A percentile compares a stretch with the other conserved stretches of the same genome.
Conservation (phyloP, 2,888 invertebrate species). For the Zelleria hepariella region DNA sequence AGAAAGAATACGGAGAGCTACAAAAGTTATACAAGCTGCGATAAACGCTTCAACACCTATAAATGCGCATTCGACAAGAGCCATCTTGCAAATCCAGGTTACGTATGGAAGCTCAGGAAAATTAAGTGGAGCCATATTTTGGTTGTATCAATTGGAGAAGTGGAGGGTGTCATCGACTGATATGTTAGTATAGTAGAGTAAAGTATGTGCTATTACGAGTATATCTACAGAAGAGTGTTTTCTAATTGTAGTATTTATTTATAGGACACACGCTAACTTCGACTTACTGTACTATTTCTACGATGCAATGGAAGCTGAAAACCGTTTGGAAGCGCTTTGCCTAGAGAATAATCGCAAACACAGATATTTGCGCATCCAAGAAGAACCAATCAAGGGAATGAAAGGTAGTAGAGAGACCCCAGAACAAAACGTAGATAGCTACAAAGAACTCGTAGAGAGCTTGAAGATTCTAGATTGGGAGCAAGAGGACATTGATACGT, state of each 20-base stretch:
- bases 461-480: conserved; percentile 79
- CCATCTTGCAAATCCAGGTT: conserved; percentile 83
- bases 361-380: conserved; percentile 79
- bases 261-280: conserved; percentile 88
- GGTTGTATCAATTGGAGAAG: conserved; percentile 89
- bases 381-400: conserved; percentile 67
- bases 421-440: conserved; percentile 75
- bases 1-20: conserved; percentile 76
- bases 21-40: conserved; percentile 81
- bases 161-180: conserved; percentile 86
- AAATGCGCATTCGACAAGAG: conserved; percentile 89
- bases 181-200: conserved; percentile 63
- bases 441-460: conserved; percentile 74
- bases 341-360: conserved; percentile 80
- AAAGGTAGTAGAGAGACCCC: conserved; percentile 77
- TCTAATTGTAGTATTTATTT: conserved; percentile 21
- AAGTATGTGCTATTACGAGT: conserved; percentile 3
- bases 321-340: conserved; percentile 76
- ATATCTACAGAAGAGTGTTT: not conserved
- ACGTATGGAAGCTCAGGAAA: conserved; percentile 89
- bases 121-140: conserved; percentile 89
- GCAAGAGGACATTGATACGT: conserved; percentile 77
- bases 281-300: conserved; percentile 92
- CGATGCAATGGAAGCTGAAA: conserved; percentile 82
- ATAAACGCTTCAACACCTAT: conserved; percentile 89